Evolutionary conservation across 1,140 invertebrate genomes (phyloP), one percentile per base, ranked within the genome.

Genomic region (Trinorchestia longiramus): DNA sequence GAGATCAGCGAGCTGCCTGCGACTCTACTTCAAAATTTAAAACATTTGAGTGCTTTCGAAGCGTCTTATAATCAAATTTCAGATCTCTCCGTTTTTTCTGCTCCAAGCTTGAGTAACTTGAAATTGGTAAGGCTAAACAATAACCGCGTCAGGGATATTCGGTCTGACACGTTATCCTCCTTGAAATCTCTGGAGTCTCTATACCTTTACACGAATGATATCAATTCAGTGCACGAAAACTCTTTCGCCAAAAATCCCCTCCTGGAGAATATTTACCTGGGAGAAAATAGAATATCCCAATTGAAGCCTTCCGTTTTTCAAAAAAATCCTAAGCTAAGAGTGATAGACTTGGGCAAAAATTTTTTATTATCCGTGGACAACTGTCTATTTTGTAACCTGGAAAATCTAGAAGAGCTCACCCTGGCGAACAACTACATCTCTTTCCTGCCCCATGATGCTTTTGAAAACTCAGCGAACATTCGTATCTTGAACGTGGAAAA

Each of bases 401-500:
- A 98, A 0, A 98, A 99, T 96, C 97, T 99, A 3, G 98, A 98
- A 77, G 98, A 98, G 97, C 97, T 99, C 43, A 99, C 99, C 97
- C 97, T 99, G n/a, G 98, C 98, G 0, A 98, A 99, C 97, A 99
- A 99, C 97, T 99, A 99, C 97, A 98, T 99, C 94, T 97, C 99
- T 0, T 98, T 99, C 97, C 98, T 99, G 96, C 98, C 98, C 0
- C 98, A 98, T 8, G 98, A 99, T 96, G 98, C 98, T 28, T 99
- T 99, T 97, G 97, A 98, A 6, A 98, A 98, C 96, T 98, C 98
- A 11, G 97, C 98, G 0, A 98, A 98, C 95, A 97, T 99, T 41
- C 98, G 98, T 0, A 98, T 99, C 42, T 98, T 99, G 77, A 99
- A 99, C 97, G 97, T 99, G 91, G 98, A 99, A 97, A 98, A 99